A percentile compares a stretch with the other conserved stretches of the same genome.
Evolutionary conservation across 2,113 vertebrate species (phyloP).

Genomic region (Pantherophis guttatus): DNA sequence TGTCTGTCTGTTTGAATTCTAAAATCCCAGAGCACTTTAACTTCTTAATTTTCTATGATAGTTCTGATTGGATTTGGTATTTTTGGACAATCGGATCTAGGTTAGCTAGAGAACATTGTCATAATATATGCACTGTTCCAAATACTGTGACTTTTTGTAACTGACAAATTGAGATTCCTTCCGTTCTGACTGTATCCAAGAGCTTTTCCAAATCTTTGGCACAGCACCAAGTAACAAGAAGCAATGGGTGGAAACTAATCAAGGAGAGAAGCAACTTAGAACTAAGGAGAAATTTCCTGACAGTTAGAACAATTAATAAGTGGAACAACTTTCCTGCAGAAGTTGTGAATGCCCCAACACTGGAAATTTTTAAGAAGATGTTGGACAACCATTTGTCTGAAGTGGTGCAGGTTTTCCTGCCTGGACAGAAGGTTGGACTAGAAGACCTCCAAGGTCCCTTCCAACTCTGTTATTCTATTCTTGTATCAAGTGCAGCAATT

Average conservation of each 20-base stretch:
- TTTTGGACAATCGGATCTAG: neutral
- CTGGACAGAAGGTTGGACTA: no score
- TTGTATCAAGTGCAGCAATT: neutral
- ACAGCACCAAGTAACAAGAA: neutral
- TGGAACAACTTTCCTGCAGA: no score
- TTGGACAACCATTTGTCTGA: no score
- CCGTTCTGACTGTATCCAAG: neutral
- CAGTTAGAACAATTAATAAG: no score
- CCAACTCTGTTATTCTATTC: no score
- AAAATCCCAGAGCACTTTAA: neutral
- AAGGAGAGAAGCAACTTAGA: no score
- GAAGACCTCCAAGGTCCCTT: no score
- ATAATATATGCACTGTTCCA: neutral
- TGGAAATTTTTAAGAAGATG: no score
- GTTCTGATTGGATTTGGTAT: neutral
- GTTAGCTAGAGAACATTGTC: neutral
- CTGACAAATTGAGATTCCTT: neutral
- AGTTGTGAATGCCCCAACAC: no score
- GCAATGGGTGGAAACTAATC: no score
- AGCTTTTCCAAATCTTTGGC: neutral
- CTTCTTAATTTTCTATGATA: neutral
- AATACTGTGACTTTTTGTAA: neutral
- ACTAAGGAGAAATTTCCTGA: no score
- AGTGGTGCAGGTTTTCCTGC: no score
- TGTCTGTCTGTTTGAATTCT: neutral